Base-by-base conservation (phyloP, 2,797 vertebrate species). In the Chelon labrosus region DNA sequence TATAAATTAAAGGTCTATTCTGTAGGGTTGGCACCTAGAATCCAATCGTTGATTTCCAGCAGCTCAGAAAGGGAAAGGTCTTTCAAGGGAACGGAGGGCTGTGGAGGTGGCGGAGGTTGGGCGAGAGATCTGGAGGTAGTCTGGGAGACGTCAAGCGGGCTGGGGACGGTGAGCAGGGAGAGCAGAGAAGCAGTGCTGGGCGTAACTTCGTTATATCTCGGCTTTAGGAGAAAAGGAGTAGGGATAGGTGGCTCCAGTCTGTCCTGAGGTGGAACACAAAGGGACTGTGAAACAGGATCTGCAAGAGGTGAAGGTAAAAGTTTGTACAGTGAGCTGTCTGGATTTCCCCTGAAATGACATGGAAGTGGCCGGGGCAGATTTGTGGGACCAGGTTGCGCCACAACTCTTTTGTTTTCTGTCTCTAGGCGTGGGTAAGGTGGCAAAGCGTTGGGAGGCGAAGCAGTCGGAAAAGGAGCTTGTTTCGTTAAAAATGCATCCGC, bases 11-110 rank as follows among this genome's bases (percentile, higher is more conserved):
- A 65, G 1, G 2, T 19, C 3, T 17, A 7, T 62, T 66, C 10
- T 31, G 61, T 76, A 64, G 67, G 65, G 68, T 52, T 85, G 16
- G 49, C 62, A 65, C 7, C 79, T 19, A 88, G 74, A 27, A 92
- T 82, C 90, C 89, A 91, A 10, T 90, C 90, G 2, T 88, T 58
- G 13, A 14, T 16, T 12, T 88, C 82, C 31, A 92, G 70, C 5
- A 91, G 13, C 13, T 89, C 88, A 19, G 62, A 77, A 1, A 92
- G 53, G 10, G 76, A 83, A 12, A 55, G 7, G 25, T 90, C 88
- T 39, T 12, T 27, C 2, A 46, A 25, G 9, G 19, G 4, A 25
- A 77, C 65, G 3, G 1, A 17, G 0, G 13, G 1, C 1, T 6
- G 19, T 10, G 68, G 16, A 13, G 44, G 37, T 41, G 61, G 17